A percentile compares a stretch with the other conserved stretches of the same genome.
Evolutionary conservation across 1,140 invertebrate species (phyloP).

Genomic region (Cotesia vestalis): DNA sequence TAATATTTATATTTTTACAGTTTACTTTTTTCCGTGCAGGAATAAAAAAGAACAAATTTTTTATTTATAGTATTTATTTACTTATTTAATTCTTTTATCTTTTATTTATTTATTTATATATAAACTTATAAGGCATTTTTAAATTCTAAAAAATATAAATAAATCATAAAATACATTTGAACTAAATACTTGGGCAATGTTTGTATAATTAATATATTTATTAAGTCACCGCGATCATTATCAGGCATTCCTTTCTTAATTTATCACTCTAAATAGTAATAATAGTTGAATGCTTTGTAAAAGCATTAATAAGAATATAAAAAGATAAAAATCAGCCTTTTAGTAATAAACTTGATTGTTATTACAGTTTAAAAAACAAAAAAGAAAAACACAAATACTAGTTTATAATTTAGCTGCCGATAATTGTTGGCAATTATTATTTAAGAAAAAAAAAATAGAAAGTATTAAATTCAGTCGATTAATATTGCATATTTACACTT

Average conservation of each 20-base stretch:
- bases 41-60: no score
- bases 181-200: conserved; percentile 58
- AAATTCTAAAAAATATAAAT: conserved; percentile 48
- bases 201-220: conserved; percentile 7
- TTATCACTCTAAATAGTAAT: no score
- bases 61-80: no score
- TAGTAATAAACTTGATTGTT: conserved; percentile 42
- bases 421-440: background rate
- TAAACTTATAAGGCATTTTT: conserved; percentile 20
- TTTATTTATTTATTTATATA: background rate
- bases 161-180: conserved; percentile 49
- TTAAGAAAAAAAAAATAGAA: background rate
- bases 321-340: conserved; percentile 50
- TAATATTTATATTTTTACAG: no score
- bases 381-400: conserved; percentile 40
- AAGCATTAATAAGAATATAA: conserved; percentile 13
- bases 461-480: conserved; percentile 23
- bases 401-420: conserved; percentile 1
- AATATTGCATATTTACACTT: conserved; percentile 4
- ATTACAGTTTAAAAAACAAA: conserved; percentile 32
- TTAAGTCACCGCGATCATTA: conserved; percentile 37
- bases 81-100: background rate
- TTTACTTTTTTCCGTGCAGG: no score
- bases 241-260: background rate
- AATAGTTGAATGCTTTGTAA: conserved; percentile 20